Percentiles rank a stretch among this genome's conserved stretches.
phyloP scores from a whole-genome alignment of 2,888 invertebrate species.

The Callyntrura sp. region DNA sequence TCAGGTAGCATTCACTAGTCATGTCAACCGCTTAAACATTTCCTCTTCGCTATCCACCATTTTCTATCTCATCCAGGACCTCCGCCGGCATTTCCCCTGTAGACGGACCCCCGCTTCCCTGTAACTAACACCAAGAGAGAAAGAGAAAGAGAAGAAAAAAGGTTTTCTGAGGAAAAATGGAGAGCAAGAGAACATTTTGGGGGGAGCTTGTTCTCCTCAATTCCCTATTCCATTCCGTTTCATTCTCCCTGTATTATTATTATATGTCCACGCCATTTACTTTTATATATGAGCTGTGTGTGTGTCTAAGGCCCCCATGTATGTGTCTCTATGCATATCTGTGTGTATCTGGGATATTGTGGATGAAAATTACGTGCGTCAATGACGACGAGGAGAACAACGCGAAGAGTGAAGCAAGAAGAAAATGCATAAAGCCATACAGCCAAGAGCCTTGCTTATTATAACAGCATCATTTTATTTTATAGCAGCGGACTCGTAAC shows the following conservation, averaged over 20 bases:
- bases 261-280: not conserved
- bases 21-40: not conserved
- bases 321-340: not conserved
- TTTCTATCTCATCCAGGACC: too few relatives aligned
- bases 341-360: not conserved
- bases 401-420: not conserved
- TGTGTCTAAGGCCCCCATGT: not conserved
- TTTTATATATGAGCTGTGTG: not conserved
- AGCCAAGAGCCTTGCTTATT: not conserved
- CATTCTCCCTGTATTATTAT: too few relatives aligned
- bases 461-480: not conserved
- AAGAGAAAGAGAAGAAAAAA: too few relatives aligned
- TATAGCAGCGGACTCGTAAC: not conserved
- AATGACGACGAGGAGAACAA: not conserved
- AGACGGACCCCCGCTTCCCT: too few relatives aligned
- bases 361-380: conserved; percentile 45
- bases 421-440: conserved; percentile 39
- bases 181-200: not conserved
- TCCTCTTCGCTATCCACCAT: not conserved
- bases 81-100: not conserved
- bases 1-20: not conserved
- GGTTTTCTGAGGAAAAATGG: not conserved
- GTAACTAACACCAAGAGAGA: too few relatives aligned
- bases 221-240: too few relatives aligned
- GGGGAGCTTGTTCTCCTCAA: not conserved